phyloP scores from a whole-genome alignment of 2,113 vertebrate genomes.

The Pseudopodoces humilis region DNA sequence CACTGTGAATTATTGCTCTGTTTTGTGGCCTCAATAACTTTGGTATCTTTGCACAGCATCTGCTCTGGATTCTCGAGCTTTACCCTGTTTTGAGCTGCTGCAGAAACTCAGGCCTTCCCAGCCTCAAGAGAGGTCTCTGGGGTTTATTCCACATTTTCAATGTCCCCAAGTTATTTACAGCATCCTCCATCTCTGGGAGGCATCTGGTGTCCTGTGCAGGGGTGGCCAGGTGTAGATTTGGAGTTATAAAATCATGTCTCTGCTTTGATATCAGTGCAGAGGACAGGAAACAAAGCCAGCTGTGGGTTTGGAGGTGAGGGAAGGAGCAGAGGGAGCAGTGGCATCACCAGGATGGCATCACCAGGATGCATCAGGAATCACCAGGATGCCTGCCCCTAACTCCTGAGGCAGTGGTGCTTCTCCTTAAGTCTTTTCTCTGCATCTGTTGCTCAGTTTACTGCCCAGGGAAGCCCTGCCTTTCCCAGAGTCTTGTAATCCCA shows the following conservation, averaged over 20 bases:
- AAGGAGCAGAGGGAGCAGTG: background rate
- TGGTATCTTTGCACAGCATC: background rate
- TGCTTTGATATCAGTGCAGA: background rate
- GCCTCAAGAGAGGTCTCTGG: background rate
- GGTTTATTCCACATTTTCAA: background rate
- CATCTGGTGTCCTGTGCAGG: background rate
- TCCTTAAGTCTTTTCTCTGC: background rate
- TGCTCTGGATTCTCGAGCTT: background rate
- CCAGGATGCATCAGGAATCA: background rate
- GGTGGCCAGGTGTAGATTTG: background rate
- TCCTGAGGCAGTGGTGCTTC: background rate
- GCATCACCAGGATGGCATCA: background rate
- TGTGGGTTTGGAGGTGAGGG: background rate
- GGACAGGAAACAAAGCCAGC: background rate
- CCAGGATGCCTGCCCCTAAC: background rate
- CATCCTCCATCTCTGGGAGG: background rate
- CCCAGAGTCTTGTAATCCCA: background rate
- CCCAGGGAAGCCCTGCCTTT: background rate
- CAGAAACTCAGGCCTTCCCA: background rate
- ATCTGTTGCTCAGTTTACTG: background rate
- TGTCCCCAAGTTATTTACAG: background rate
- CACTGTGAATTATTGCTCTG: conserved; percentile 10
- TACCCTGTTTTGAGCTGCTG: background rate
- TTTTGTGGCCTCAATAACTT: conserved; percentile 6
- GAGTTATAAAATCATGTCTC: background rate